Percentiles rank a stretch among this genome's conserved stretches.
These are phyloP conservation scores for Troides aeacus DNA, from an alignment of 2,888 invertebrate species.

Conservation along the genomic window DNA sequence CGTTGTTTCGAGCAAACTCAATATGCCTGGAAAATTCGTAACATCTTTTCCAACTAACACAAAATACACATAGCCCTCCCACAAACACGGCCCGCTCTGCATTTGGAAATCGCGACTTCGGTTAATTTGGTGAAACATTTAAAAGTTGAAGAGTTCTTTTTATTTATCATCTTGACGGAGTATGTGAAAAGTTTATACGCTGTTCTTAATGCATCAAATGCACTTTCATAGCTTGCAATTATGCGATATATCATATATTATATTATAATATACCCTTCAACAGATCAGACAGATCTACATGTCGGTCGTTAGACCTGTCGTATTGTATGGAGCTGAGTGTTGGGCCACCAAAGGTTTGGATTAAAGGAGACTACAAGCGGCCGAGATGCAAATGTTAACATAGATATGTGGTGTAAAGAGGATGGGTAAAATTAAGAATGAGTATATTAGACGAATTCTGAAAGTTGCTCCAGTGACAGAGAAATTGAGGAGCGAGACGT, in stretches of 20 bases:
- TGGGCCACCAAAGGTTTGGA: too few relatives aligned
- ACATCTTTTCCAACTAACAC: conserved; percentile 5
- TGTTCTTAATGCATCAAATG: not conserved
- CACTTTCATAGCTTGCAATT: not conserved
- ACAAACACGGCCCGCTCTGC: not conserved
- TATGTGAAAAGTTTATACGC: too few relatives aligned
- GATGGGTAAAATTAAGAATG: too few relatives aligned
- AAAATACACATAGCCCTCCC: not conserved
- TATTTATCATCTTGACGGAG: not conserved
- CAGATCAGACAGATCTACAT: not conserved
- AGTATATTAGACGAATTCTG: too few relatives aligned
- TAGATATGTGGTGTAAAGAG: too few relatives aligned
- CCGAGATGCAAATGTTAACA: too few relatives aligned
- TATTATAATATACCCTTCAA: not conserved
- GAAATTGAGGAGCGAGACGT: too few relatives aligned
- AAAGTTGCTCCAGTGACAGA: too few relatives aligned
- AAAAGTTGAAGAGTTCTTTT: not conserved
- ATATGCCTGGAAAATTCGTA: conserved; percentile 36
- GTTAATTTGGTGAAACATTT: not conserved
- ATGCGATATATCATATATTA: not conserved
- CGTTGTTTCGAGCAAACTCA: conserved; percentile 42
- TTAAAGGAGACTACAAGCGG: too few relatives aligned
- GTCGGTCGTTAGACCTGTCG: not conserved
- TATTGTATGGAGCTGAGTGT: too few relatives aligned
- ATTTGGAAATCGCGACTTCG: not conserved